Conservation (phyloP, 2,797 vertebrate species). For the Rhynchotus rufescens region DNA sequence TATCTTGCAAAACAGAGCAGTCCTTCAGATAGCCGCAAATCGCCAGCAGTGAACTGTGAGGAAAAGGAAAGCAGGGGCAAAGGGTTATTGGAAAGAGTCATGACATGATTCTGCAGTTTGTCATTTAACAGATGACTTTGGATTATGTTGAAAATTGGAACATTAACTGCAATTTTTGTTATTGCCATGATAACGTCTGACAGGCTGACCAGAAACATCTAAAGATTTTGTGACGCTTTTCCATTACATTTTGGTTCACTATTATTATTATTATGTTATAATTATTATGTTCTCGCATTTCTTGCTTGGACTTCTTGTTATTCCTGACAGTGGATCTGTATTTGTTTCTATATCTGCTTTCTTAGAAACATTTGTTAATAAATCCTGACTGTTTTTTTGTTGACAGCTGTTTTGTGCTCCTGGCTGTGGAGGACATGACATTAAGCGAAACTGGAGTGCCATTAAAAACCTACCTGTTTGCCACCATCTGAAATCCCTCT, state of each 20-base stretch:
- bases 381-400: not conserved
- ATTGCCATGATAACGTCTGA: not conserved
- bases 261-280: not conserved
- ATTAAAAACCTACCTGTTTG: not conserved
- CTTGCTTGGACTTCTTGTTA: not conserved
- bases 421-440: not conserved
- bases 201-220: not conserved
- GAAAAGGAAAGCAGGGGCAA: not conserved
- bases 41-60: not conserved
- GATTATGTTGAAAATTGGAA: not conserved
- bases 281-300: not conserved
- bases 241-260: not conserved
- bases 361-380: not conserved
- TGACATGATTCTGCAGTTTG: not conserved
- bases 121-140: not conserved
- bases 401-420: not conserved
- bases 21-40: not conserved
- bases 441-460: not conserved
- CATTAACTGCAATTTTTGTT: not conserved
- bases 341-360: not conserved
- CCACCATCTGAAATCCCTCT: not conserved
- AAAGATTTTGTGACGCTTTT: not conserved
- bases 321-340: not conserved
- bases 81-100: not conserved
- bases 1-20: not conserved